These are phyloP conservation scores for Dysdera silvatica DNA, from an alignment of 1,140 invertebrate species.

Conservation along the genomic window DNA sequence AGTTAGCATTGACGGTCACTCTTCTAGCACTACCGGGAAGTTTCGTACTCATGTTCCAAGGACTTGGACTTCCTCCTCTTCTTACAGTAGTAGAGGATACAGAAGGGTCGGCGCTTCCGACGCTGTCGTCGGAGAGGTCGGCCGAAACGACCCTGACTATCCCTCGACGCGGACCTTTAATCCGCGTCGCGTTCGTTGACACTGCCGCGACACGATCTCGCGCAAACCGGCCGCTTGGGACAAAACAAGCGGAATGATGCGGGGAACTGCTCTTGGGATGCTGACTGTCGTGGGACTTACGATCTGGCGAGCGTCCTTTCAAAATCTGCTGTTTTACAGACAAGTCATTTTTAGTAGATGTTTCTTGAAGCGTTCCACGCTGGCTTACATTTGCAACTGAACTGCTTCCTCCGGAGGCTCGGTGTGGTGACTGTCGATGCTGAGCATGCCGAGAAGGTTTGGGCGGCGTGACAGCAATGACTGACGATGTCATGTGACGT, in stretches of 20 bases:
- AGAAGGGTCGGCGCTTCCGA: not conserved
- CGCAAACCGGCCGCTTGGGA: constrained; percentile 3
- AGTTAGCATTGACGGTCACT: not conserved
- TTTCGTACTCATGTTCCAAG: constrained; percentile 7
- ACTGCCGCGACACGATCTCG: not conserved
- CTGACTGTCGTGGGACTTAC: not conserved
- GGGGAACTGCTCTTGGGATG: not conserved
- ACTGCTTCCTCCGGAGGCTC: not conserved
- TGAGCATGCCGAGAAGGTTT: constrained; percentile 2
- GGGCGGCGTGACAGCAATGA: not conserved
- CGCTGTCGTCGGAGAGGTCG: constrained; percentile 4
- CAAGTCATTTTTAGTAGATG: too few relatives aligned
- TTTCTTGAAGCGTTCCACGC: too few relatives aligned
- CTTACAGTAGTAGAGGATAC: not conserved
- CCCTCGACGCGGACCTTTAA: not conserved
- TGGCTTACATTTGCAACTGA: not conserved
- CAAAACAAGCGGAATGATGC: constrained; percentile 14
- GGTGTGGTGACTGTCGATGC: constrained; percentile 6
- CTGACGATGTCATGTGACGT: not conserved
- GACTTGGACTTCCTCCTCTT: not conserved
- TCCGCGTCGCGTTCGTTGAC: not conserved
- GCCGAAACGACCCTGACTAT: constrained; percentile 19
- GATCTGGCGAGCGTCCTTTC: constrained; percentile 4
- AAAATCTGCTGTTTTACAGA: not conserved
- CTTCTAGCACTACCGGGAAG: not conserved